Base-by-base conservation (phyloP, 1,140 invertebrate genomes). In the Magallana ariakensis region DNA sequence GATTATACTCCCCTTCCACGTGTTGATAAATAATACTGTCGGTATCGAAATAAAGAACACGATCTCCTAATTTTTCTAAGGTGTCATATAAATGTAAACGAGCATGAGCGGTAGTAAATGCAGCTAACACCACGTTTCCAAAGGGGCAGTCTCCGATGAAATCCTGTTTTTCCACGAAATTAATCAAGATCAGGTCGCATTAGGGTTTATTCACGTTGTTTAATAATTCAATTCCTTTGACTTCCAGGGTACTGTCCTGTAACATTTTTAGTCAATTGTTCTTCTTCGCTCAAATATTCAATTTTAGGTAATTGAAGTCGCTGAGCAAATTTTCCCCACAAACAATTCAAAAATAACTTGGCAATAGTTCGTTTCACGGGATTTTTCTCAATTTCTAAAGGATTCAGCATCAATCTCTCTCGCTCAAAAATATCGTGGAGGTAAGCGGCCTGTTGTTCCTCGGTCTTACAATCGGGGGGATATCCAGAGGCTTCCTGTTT, bases 1-100 rank as follows among this genome's bases (percentile, higher is more conserved):
- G 75, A 26, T 80, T 80, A 13, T 13, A 82, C n/a, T 3, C 0
- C 1, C 13, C 22, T 82, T 33, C 22, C 1, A 33, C 80, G 53
- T 82, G 80, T 54, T 46, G 53, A 54, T 70, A 85, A 91, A 26
- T 93, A 80, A 19, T 85, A 90, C 88, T 83, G 58, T 95, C 95
- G 7, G 95, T 95, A 86, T 95, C 95, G 80, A 89, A 94, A 85
- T 95, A 95, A 1, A 95, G 85, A 5, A 92, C 92, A 13, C 90
- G 60, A 1, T 90, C 57, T 16, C 88, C 91, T n/a, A 95, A 85
- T 58, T 87, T 70, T 87, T 94, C 90, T 15, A 95, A 85, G 85
- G 92, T 92, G 15, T 83, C 80, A 66, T 94, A 95, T 7, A 95
- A 89, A 86, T 94, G 92, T 11, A 95, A 82, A 3, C 94, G 85